phyloP scores from a whole-genome alignment of 2,888 invertebrate species.

The Phengaris arion region DNA sequence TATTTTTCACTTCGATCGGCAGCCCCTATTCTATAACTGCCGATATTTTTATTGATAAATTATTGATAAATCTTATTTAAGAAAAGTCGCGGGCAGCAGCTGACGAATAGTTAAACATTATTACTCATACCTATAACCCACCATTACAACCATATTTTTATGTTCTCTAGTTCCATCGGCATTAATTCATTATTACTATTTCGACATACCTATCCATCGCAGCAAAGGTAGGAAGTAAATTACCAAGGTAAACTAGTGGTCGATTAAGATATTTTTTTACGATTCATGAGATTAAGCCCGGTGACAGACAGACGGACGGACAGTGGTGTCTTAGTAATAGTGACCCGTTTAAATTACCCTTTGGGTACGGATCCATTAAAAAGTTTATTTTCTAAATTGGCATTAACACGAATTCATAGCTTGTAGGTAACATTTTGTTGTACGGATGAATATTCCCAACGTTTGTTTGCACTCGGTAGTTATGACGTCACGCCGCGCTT shows the following conservation, averaged over 20 bases:
- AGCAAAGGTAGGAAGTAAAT: not conserved
- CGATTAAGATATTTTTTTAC: not conserved
- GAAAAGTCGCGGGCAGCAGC: too few species aligned
- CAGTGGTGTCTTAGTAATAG: too few species aligned
- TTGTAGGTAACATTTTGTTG: not conserved
- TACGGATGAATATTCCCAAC: not conserved
- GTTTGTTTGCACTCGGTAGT: slow-evolving; percentile 10
- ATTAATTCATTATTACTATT: not conserved
- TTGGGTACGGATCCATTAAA: not conserved
- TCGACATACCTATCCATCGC: not conserved
- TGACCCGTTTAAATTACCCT: too few species aligned
- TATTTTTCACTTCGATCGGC: too few species aligned
- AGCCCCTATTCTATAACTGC: too few species aligned
- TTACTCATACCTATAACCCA: too few species aligned
- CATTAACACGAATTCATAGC: not conserved
- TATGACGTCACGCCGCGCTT: slow-evolving; percentile 33
- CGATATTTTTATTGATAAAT: too few species aligned
- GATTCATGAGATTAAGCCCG: not conserved
- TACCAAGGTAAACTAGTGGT: not conserved
- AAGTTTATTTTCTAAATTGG: not conserved
- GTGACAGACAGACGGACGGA: too few species aligned
- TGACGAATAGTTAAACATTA: too few species aligned
- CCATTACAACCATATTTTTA: not conserved
- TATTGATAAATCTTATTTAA: too few species aligned
- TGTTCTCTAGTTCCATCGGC: not conserved